Base-by-base conservation (phyloP, 1,140 invertebrate genomes). In the Carposina sasakii region DNA sequence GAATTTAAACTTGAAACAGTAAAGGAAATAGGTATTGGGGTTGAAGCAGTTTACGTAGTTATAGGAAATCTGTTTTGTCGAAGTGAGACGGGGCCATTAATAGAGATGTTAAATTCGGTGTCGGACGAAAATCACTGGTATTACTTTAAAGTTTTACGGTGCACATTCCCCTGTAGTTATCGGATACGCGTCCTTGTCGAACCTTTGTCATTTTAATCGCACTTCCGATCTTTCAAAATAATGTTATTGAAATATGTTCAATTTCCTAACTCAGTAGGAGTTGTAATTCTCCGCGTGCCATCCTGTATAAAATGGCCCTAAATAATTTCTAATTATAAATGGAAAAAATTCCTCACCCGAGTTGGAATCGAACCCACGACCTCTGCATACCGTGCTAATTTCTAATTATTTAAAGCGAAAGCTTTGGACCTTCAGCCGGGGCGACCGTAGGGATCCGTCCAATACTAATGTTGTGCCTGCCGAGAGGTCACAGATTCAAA, bases 221-320 rank as follows among this genome's bases (percentile, higher is more conserved):
- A 73, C 67, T 82, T 82, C 76, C 73, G 74, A 82, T 82, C 78
- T 79, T 79, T 74, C 73, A 72, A 79, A 79, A 78, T 82, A 76
- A 79, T 76, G 67, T 79, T 79, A 82, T 82, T 82, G 78, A 82
- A 79, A 82, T 82, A 82, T 82, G 78, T 82, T 76, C 75, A 78
- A 82, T 82, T 79, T 82, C 76, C 76, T 75, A 66, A 54, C 67
- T 72, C 65, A 52, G 61, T 63, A 69, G 64, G 45, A 67, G 28
- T 73, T 67, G 60, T 73, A 67, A 79, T 75, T 76, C 69, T 67
- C 54, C 54, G 52, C 48, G 55, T 63, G 51, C 49, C 52, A 44
- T 42, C 41, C 54, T 28, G 16, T 19, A 6, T 8, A 4, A 19
- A 19, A 40, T 8, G 17, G 53, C 55, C 50, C 57, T 40, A 9